Conservation (phyloP, 2,888 invertebrate species). For the Acanthosepion lycidas region DNA sequence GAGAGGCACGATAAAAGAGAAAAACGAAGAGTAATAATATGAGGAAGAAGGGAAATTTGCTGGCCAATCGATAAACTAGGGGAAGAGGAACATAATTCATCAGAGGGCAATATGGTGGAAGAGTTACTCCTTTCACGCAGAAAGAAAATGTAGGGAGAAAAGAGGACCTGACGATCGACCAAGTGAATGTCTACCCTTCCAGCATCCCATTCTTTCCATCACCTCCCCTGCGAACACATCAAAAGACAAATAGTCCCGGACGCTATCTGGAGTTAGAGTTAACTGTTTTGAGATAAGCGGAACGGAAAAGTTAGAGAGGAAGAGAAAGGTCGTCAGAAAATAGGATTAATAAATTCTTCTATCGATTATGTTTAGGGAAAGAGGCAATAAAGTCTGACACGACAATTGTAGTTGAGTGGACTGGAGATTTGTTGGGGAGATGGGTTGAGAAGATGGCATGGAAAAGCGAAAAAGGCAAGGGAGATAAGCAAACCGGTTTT, state of each 20-base stretch:
- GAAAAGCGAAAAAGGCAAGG: not conserved
- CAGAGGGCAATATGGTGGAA: not conserved
- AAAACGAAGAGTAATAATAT: not conserved
- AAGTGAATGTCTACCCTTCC: not conserved
- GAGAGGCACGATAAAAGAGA: not conserved
- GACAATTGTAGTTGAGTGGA: slow-evolving; percentile 25
- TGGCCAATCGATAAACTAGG: not conserved
- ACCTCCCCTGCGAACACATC: not conserved
- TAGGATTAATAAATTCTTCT: not conserved
- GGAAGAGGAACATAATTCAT: not conserved
- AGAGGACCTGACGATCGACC: not conserved
- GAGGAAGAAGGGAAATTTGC: not conserved
- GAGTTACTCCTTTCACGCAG: not conserved
- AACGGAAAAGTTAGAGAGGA: not conserved
- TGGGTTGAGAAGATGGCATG: not conserved
- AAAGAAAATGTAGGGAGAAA: not conserved
- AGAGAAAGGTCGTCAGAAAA: not conserved
- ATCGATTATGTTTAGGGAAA: slow-evolving; percentile 21
- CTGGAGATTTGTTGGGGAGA: not conserved
- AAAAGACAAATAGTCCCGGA: slow-evolving; percentile 9
- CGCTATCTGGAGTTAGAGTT: slow-evolving; percentile 21
- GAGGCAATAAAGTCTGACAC: slow-evolving; percentile 13
- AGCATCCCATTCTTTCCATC: not conserved
- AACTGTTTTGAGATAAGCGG: slow-evolving; percentile 33
- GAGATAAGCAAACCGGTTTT: not conserved